These are phyloP conservation scores for Trididemnum miniatum DNA, from an alignment of 23 tunicate species.

Conservation along the genomic window DNA sequence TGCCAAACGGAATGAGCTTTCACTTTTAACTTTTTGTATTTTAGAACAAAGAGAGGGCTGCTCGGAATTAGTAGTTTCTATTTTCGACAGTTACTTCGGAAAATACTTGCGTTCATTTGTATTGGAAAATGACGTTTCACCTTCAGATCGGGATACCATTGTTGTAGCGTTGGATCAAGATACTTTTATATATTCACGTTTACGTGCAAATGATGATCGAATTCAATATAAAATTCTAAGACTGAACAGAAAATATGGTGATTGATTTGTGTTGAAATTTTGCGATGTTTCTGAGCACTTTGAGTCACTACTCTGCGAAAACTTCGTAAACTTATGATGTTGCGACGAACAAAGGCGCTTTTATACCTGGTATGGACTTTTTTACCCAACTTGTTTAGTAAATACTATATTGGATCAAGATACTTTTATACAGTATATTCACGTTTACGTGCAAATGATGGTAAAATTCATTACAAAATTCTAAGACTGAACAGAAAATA, in stretches of 20 bases:
- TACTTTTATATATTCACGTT: conserved; percentile 60
- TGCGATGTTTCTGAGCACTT: too few relatives aligned
- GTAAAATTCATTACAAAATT: conserved; percentile 43
- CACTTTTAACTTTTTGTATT: too few relatives aligned
- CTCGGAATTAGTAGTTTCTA: conserved; percentile 71
- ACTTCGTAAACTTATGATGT: too few relatives aligned
- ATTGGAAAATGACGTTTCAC: conserved; percentile 52
- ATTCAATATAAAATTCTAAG: conserved; percentile 44
- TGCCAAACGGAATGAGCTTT: too few relatives aligned
- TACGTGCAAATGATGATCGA: conserved; percentile 43
- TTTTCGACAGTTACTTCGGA: conserved; percentile 61
- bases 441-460: conserved; percentile 42
- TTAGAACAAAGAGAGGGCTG: conserved; percentile 44
- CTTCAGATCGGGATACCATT: conserved; percentile 47
- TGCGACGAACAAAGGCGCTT: too few relatives aligned
- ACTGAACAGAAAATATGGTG: conserved; percentile 45
- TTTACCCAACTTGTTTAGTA: too few relatives aligned
- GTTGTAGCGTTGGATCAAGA: conserved; percentile 59
- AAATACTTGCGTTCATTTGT: conserved; percentile 39
- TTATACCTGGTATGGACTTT: too few relatives aligned
- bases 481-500: conserved; percentile 40
- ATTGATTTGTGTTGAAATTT: not conserved
- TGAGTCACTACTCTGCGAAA: too few relatives aligned
- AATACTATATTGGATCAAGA: conserved; percentile 70
- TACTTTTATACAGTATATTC: conserved; percentile 69